Percentiles rank a stretch among this genome's conserved stretches.
Conservation (phyloP, 37 sponge, comb jelly and placozoan genomes). For the Eunapius fragilis region DNA sequence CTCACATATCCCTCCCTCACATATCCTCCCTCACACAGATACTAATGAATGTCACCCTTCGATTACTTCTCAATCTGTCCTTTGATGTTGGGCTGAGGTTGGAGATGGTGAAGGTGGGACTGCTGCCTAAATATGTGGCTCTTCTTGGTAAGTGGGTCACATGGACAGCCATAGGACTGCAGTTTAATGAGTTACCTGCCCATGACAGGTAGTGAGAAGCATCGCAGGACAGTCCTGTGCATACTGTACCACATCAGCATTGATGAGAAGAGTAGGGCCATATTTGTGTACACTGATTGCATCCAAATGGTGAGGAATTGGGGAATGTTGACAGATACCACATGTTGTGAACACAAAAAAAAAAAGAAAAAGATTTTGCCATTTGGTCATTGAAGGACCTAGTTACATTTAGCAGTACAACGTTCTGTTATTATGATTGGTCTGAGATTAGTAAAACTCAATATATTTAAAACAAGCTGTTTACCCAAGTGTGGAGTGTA, state of each 20-base stretch:
- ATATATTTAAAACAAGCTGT: too few species aligned
- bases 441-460: too few species aligned
- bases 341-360: too few species aligned
- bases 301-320: slow-evolving; percentile 73
- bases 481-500: too few species aligned
- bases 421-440: too few species aligned
- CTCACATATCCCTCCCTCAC: too few species aligned
- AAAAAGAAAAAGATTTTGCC: too few species aligned
- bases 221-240: slow-evolving; percentile 53
- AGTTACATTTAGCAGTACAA: too few species aligned
- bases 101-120: slow-evolving; percentile 83
- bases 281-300: slow-evolving; percentile 88
- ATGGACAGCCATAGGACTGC: neutral
- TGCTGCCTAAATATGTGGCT: slow-evolving; percentile 82
- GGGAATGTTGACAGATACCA: too few species aligned
- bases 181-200: too few species aligned
- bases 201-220: slow-evolving; percentile 43
- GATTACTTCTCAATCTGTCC: slow-evolving; percentile 91
- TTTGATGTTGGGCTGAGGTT: slow-evolving; percentile 83
- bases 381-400: too few species aligned
- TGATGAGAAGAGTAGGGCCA: slow-evolving; percentile 67
- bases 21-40: slow-evolving; percentile 27
- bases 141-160: slow-evolving; percentile 54
- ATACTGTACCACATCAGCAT: slow-evolving; percentile 95
- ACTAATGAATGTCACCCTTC: slow-evolving; percentile 75